phyloP scores from a whole-genome alignment of 1,140 invertebrate species.

The Carposina sasakii region DNA sequence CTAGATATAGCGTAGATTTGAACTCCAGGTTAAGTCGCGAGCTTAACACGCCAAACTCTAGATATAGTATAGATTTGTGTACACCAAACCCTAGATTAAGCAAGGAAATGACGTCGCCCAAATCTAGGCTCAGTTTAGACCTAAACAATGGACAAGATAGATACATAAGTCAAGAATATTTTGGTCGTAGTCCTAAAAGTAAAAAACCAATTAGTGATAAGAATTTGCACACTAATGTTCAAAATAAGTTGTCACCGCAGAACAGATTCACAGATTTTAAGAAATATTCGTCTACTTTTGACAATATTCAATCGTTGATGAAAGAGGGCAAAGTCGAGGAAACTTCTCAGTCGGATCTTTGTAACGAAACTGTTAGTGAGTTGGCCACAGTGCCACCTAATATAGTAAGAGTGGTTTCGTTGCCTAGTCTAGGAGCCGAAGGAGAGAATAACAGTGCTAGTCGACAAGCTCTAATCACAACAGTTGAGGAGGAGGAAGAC shows the following conservation, averaged over 20 bases:
- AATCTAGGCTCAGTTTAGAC: slow-evolving; percentile 74
- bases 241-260: slow-evolving; percentile 69
- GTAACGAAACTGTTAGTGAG: slow-evolving; percentile 71
- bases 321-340: slow-evolving; percentile 77
- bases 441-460: slow-evolving; percentile 56
- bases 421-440: slow-evolving; percentile 75
- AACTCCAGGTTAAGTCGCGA: slow-evolving; percentile 73
- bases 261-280: slow-evolving; percentile 75
- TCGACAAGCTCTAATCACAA: slow-evolving; percentile 66
- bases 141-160: slow-evolving; percentile 72
- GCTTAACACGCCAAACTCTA: slow-evolving; percentile 74
- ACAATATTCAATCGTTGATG: slow-evolving; percentile 83
- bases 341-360: slow-evolving; percentile 53
- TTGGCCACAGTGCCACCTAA: slow-evolving; percentile 73
- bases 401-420: slow-evolving; percentile 78
- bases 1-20: slow-evolving; percentile 73
- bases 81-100: slow-evolving; percentile 72
- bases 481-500: slow-evolving; percentile 78
- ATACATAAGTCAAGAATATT: slow-evolving; percentile 70
- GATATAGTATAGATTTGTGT: slow-evolving; percentile 76
- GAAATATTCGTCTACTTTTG: slow-evolving; percentile 84
- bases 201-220: slow-evolving; percentile 63
- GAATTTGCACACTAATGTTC: slow-evolving; percentile 39
- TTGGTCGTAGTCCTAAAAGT: slow-evolving; percentile 67
- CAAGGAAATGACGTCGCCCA: slow-evolving; percentile 74